phyloP scores from a whole-genome alignment of 2,113 vertebrate species.

The Stomatorhinus ivindoensis region DNA sequence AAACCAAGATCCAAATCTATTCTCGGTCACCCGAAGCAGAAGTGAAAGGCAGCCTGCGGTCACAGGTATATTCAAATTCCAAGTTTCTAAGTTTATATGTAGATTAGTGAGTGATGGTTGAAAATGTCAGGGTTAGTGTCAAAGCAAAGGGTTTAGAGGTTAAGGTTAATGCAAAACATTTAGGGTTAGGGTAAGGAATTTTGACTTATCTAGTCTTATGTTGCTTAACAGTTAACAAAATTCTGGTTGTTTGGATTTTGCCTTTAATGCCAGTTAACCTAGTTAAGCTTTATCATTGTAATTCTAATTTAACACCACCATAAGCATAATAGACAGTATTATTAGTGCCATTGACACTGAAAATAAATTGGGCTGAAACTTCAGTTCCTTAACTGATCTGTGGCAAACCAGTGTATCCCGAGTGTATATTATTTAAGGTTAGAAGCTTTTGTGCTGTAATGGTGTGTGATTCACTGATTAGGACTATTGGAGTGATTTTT shows the following conservation, averaged over 20 bases:
- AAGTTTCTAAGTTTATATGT: not conserved
- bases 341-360: not conserved
- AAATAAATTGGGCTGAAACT: conserved; percentile 9
- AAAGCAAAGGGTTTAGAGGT: not conserved
- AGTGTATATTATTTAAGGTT: conserved; percentile 18
- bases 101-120: not conserved
- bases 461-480: conserved; percentile 1
- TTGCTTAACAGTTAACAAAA: not conserved
- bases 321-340: not conserved
- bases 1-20: not conserved
- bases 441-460: not conserved
- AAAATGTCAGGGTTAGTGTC: not conserved
- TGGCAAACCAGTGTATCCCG: conserved; percentile 8
- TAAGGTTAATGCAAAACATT: not conserved
- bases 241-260: not conserved
- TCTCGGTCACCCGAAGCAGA: not conserved
- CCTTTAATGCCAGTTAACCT: not conserved
- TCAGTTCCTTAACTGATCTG: conserved; percentile 12
- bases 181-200: not conserved
- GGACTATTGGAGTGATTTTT: not conserved
- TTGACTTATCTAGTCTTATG: not conserved
- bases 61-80: not conserved
- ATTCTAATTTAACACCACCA: not conserved
- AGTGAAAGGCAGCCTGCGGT: not conserved
- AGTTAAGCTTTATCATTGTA: not conserved